These are phyloP conservation scores for Harpegnathos saltator DNA, from an alignment of 1,140 invertebrate genomes.

Conservation along the genomic window DNA sequence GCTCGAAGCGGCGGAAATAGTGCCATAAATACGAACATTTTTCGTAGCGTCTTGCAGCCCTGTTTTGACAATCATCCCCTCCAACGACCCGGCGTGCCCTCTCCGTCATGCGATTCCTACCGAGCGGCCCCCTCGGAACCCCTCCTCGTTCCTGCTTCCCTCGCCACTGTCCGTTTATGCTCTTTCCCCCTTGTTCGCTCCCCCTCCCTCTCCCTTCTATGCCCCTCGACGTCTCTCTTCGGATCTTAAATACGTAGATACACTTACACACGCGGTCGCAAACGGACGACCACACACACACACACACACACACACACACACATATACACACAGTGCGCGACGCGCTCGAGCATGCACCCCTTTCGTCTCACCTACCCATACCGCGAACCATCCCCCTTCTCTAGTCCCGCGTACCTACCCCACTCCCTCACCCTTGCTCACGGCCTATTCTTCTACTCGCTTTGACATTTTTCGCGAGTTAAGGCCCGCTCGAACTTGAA, in stretches of 20 bases:
- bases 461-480: constrained; percentile 81
- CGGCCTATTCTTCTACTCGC: constrained; percentile 74
- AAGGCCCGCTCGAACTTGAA: constrained; percentile 76
- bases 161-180: neutral
- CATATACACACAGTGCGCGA: too few relatives aligned
- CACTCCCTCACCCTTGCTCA: constrained; percentile 33
- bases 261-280: constrained; percentile 40
- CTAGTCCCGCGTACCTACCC: neutral
- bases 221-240: constrained; percentile 33
- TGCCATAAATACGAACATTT: constrained; percentile 84
- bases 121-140: constrained; percentile 37
- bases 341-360: constrained; percentile 55
- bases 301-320: constrained; percentile 52
- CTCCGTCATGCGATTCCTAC: constrained; percentile 51
- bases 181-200: constrained; percentile 32
- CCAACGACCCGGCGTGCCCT: constrained; percentile 60
- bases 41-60: constrained; percentile 81
- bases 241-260: constrained; percentile 70
- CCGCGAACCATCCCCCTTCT: neutral
- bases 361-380: constrained; percentile 45
- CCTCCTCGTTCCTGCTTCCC: constrained; percentile 37
- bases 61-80: constrained; percentile 82
- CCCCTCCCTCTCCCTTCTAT: constrained; percentile 17
- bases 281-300: constrained; percentile 48
- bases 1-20: constrained; percentile 81